Evolutionary conservation across 2,113 vertebrate species (phyloP).

Genomic region (Nothobranchius kuhntae): DNA sequence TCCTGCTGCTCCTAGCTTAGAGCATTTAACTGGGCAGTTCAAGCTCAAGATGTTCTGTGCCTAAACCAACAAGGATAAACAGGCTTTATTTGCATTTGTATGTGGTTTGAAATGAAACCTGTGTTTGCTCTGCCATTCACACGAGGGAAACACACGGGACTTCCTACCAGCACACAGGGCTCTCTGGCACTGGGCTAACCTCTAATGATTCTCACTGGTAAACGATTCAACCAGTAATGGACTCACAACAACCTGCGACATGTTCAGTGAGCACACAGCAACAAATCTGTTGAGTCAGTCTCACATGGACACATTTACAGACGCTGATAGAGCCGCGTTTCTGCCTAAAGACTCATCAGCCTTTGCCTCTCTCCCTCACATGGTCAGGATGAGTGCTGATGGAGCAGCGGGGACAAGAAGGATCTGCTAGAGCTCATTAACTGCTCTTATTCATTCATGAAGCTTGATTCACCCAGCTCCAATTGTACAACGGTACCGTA

Average conservation of each 20-base stretch:
- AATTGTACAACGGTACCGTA: conserved; percentile 30
- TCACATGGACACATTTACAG: conserved; percentile 20
- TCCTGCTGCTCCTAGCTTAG: conserved; percentile 61
- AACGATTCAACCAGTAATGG: conserved; percentile 35
- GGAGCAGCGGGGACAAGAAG: conserved; percentile 56
- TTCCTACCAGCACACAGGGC: not conserved
- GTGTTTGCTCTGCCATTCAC: conserved; percentile 19
- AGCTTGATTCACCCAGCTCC: conserved; percentile 47
- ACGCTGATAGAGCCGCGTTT: conserved; percentile 16
- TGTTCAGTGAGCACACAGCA: conserved; percentile 7
- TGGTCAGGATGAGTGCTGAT: conserved; percentile 28
- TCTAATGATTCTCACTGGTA: conserved; percentile 40
- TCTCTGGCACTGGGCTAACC: conserved; percentile 39
- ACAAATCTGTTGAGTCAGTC: conserved; percentile 31
- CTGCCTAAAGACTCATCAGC: conserved; percentile 43
- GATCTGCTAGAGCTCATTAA: conserved; percentile 62
- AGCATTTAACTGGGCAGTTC: conserved; percentile 51
- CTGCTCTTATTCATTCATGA: conserved; percentile 66
- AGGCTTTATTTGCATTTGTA: conserved; percentile 50
- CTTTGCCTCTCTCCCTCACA: conserved; percentile 43
- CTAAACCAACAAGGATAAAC: conserved; percentile 71
- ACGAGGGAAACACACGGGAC: conserved; percentile 3
- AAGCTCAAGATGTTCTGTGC: conserved; percentile 29
- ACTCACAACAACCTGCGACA: conserved; percentile 43
- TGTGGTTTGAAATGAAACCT: not conserved